Base-by-base conservation (phyloP, 2,888 invertebrate genomes). In the Drosophila colorata region DNA sequence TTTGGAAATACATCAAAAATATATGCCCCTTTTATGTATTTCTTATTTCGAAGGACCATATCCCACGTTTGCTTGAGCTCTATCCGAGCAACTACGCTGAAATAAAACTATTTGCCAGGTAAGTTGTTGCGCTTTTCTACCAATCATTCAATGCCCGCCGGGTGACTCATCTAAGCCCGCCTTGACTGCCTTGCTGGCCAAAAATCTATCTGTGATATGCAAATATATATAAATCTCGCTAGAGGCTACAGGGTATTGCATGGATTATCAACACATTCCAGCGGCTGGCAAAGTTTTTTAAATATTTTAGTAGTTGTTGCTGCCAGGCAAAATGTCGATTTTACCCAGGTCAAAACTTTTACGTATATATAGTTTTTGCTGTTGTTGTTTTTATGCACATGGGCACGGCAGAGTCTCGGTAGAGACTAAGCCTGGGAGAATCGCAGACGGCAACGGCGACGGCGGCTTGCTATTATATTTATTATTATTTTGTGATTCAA, bases 401-500 rank as follows among this genome's bases (percentile, higher is more conserved):
- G 82, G 88, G 82, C 83, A 76, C 80, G 88, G 86, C 85, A 66
- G 64, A 56, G 74, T 53, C 40, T 61, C 59, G 9, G 52, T n/a
- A 9, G 56, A 38, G 16, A 35, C 25, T 41, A 53, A 63, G 61
- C 74, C 75, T 78, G 74, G 68, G 74, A 74, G 74, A 74, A 73
- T 74, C 58, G 56, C 55, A 71, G 73, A 71, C 64, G 53, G 33
- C 38, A 41, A 43, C 52, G 33, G n/a, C 59, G 51, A 33, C 65
- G 51, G 67, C 74, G 69, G 53, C 64, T 87, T 69, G 83, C 90
- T 89, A 89, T 89, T 86, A 86, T 86, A 86, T 86, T 86, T 86
- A 86, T 86, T 86, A 86, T 86, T 90, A 89, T 91, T 91, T 90
- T 90, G 85, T 85, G 90, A 91, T 90, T 90, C 90, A 89, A 90